These are phyloP conservation scores for Dipodomys ordii DNA, from an alignment of 2,113 vertebrate genomes.

Conservation along the genomic window DNA sequence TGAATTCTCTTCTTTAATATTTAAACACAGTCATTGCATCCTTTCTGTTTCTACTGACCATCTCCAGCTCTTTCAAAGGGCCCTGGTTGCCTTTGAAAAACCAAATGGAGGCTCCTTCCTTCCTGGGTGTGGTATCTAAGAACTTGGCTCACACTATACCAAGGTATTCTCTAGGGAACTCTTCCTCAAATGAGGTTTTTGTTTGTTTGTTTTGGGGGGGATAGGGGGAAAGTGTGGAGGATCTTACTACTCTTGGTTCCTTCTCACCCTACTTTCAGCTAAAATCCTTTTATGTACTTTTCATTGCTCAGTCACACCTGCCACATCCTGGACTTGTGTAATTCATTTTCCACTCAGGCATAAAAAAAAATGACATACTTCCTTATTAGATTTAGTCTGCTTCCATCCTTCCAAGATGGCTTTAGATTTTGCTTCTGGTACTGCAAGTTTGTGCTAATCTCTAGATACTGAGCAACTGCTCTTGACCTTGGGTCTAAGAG, in stretches of 20 bases:
- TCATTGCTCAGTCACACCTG: neutral
- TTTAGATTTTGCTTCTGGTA: conserved; percentile 16
- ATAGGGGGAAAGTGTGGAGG: too few relatives aligned
- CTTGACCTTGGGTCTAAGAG: neutral
- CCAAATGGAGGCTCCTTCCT: neutral
- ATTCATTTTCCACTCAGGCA: neutral
- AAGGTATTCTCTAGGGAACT: neutral
- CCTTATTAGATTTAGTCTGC: neutral
- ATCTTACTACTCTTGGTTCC: neutral
- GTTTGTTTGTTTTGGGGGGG: too few relatives aligned
- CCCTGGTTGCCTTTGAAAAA: neutral
- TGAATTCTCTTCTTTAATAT: neutral
- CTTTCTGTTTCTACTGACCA: neutral
- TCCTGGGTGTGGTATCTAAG: too few relatives aligned
- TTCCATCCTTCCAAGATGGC: neutral
- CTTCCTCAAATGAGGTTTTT: neutral
- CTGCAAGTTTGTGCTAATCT: neutral
- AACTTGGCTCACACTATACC: neutral
- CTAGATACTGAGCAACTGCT: neutral
- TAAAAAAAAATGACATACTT: neutral
- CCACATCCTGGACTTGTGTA: neutral
- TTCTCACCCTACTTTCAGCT: neutral
- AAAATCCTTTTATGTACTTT: neutral
- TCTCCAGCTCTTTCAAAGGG: neutral
- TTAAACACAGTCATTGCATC: neutral